Base-by-base conservation (phyloP, 2,113 vertebrate species). In the Andinoacara biseriatus region DNA sequence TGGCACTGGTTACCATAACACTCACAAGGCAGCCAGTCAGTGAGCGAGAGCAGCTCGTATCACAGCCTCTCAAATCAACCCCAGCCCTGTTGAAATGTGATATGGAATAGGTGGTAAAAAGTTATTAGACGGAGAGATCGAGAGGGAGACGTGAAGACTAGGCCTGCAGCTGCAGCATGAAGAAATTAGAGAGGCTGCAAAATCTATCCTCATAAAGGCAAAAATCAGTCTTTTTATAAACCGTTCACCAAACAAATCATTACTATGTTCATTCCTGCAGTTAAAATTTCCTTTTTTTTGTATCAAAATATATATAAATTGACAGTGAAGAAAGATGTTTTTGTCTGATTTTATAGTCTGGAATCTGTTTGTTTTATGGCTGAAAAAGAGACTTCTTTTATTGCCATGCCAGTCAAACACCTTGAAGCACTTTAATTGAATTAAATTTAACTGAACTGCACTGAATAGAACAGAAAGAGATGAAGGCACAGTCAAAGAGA, bases 21-120 rank as follows among this genome's bases (percentile, higher is more conserved):
- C 57, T 80, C 85, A 80, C n/a, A 74, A 61, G 60, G 22, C 49
- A 17, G 63, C 31, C 49, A 62, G 69, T 78, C 43, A 82, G 61
- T 75, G 61, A 56, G 46, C 54, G 61, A 26, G 78, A 43, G 18
- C 5, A 15, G 74, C 49, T 86, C 58, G 77, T 78, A 80, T 78
- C 76, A 82, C 46, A 59, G 69, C 74, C 77, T 76, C 58, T 81
- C 76, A 82, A 46, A 43, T 84, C 67, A 54, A n/a, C 63, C 61
- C 14, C 40, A 56, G 69, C 63, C 67, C 20, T 82, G 65, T 61
- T 89, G 52, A 87, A 83, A 90, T 87, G 74, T 74, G 52, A 86
- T 58, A 58, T 60, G 18, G 59, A 78, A 74, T 11, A 22, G 77
- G 58, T 81, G 76, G 46, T 38, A 63, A 26, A 49, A 76, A 79